Conservation (phyloP, 2,113 vertebrate genomes). For the Lonchura striata region DNA sequence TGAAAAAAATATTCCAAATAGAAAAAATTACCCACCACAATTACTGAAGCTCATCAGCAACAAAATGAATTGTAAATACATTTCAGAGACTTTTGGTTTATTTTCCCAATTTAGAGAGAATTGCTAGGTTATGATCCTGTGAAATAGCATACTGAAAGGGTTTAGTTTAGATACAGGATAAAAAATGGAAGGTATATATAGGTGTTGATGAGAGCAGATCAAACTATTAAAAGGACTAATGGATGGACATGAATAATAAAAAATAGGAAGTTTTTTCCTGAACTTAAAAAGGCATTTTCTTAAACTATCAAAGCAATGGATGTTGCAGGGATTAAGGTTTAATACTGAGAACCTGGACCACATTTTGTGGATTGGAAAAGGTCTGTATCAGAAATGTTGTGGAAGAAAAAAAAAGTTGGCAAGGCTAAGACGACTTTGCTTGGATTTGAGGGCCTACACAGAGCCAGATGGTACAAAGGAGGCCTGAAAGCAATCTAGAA, state of each 20-base stretch:
- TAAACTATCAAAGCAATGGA: neutral
- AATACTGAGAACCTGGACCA: neutral
- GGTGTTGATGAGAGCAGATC: neutral
- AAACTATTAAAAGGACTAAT: neutral
- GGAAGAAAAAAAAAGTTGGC: neutral
- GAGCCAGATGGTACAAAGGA: neutral
- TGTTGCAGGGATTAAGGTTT: neutral
- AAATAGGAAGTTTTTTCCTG: neutral
- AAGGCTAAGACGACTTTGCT: neutral
- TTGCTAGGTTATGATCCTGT: neutral
- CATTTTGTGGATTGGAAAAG: neutral
- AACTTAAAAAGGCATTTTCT: neutral
- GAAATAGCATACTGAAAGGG: neutral
- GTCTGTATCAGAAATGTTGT: neutral
- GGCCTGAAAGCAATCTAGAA: neutral
- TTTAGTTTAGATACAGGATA: neutral
- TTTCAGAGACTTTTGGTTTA: neutral
- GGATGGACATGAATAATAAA: neutral
- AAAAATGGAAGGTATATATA: neutral
- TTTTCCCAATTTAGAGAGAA: neutral
- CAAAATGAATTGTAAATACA: neutral
- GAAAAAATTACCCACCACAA: neutral
- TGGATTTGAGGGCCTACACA: neutral
- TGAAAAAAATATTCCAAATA: neutral
- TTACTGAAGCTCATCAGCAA: neutral